Evolutionary conservation across 2,797 vertebrate genomes (phyloP), one percentile per base, ranked within the genome.

Genomic region (Lithobates sylvaticus): DNA sequence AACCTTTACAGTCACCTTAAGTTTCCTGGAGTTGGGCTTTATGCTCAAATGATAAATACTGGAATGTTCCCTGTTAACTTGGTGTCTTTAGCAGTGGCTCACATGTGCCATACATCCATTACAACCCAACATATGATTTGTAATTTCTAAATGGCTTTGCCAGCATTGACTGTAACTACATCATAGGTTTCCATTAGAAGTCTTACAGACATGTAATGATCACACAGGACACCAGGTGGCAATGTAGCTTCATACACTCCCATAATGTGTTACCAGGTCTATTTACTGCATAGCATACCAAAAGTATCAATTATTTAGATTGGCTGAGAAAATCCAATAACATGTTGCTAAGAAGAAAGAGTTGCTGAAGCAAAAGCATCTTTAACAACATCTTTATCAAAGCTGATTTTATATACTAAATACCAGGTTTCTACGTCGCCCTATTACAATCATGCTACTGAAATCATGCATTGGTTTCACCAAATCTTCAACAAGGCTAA

Each of bases 251-350:
- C 47, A 74, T 21, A 23, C 3, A 58, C 23, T 34, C 47, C 15
- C 18, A 12, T 29, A 7, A 10, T 76, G 39, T 36, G 16, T 58
- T 81, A 34, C 44, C 36, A 79, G 70, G 21, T 23, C 78, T 61
- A 70, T 77, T 81, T 81, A 86, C 73, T 61, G 84, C 84, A 70
- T 69, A 64, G 34, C 47, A 64, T 36, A 67, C 61, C 47, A 76
- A 81, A 86, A 70, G 78, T 81, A 81, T 86, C 72, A 86, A 86
- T 81, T 86, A 86, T 86, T 86, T 81, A 81, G 72, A 81, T 81
- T 81, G 50, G 65, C 50, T 86, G 78, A 69, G 65, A 76, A 86
- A 86, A 75, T 85, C 84, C 77, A 74, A 80, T 85, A 79, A 74
- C 84, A 80, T 80, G 71, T 85, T 79, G 71, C 77, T 80, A 61